A percentile compares a stretch with the other conserved stretches of the same genome.
Conservation (phyloP, 2,797 vertebrate genomes). For the Setipinna tenuifilis region DNA sequence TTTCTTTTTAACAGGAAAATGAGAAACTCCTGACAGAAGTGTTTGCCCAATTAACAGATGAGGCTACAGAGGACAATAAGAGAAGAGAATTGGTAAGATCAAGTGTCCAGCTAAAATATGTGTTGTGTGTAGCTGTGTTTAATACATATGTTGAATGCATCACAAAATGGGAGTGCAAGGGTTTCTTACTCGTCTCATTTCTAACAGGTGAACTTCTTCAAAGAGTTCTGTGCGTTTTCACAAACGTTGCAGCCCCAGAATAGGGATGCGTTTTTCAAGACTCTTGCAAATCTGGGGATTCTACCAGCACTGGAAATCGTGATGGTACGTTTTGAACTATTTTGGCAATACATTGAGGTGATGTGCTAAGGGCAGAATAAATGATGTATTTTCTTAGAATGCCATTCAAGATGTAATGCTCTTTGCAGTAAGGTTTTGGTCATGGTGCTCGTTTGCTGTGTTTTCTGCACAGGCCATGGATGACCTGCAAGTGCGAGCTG, state of each 20-base stretch:
- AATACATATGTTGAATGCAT: neutral
- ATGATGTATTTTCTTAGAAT: neutral
- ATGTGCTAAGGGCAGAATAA: neutral
- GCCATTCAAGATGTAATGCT: too few species aligned
- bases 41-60: conserved; percentile 98
- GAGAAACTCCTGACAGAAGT: conserved; percentile 98
- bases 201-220: conserved; percentile 84
- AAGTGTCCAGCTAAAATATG: neutral
- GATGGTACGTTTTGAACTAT: conserved; percentile 74
- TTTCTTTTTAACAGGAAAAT: conserved; percentile 82
- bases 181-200: conserved; percentile 36
- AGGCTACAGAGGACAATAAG: conserved; percentile 94
- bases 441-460: neutral
- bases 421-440: too few species aligned
- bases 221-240: conserved; percentile 85
- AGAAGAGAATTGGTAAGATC: conserved; percentile 91
- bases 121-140: neutral
- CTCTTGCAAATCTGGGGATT: conserved; percentile 82
- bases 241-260: conserved; percentile 85
- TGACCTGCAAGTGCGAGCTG: conserved; percentile 95
- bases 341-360: neutral
- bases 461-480: conserved; percentile 87
- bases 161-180: neutral
- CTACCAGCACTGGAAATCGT: conserved; percentile 86
- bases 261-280: conserved; percentile 85